These are phyloP conservation scores for Chrysocyon brachyurus DNA, from an alignment of 2,797 vertebrate genomes.

Conservation along the genomic window DNA sequence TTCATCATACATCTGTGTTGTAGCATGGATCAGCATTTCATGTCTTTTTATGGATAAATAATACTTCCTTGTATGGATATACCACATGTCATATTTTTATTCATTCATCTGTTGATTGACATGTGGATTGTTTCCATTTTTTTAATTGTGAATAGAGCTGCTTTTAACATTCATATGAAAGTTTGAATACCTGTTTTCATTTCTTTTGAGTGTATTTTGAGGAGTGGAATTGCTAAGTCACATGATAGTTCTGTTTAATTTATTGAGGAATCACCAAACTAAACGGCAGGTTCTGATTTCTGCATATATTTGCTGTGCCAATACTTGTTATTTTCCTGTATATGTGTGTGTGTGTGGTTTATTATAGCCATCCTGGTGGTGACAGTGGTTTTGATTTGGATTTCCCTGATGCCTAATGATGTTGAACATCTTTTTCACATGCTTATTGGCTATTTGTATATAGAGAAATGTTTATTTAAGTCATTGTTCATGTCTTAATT, in stretches of 20 bases:
- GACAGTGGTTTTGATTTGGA: neutral
- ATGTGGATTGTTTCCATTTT: neutral
- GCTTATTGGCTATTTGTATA: neutral
- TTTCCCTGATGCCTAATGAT: neutral
- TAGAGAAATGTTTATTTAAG: neutral
- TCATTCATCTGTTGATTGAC: neutral
- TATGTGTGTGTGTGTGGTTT: neutral
- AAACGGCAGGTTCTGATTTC: neutral
- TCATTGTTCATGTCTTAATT: neutral
- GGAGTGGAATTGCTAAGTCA: constrained; percentile 1
- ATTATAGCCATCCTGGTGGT: neutral
- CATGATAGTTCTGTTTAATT: neutral
- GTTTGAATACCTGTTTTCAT: constrained; percentile 2
- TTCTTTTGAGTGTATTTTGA: constrained; percentile 3
- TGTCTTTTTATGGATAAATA: constrained; percentile 28
- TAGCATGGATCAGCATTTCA: neutral
- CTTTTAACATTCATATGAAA: neutral
- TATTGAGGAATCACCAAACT: neutral
- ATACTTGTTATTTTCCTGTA: neutral
- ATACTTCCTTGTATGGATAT: neutral
- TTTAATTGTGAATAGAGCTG: neutral
- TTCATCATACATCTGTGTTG: neutral
- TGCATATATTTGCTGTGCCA: neutral
- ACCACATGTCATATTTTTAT: neutral
- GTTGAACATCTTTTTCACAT: neutral